Percentiles rank a stretch among this genome's conserved stretches.
phyloP scores from a whole-genome alignment of 1,140 invertebrate species.

The Neotoxoptera formosana region DNA sequence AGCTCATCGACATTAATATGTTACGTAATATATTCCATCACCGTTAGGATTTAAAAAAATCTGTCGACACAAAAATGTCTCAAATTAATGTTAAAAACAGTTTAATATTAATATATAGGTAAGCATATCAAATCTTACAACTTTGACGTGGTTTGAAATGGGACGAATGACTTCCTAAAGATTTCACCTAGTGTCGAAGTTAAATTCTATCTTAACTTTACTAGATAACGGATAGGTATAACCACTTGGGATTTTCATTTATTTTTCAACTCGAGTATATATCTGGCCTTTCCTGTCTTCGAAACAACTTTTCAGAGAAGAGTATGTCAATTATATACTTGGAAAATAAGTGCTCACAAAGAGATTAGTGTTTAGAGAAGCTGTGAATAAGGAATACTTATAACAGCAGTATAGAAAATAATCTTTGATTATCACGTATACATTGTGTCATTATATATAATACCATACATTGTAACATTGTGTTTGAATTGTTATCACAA shows the following conservation, averaged over 20 bases:
- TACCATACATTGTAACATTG: neutral
- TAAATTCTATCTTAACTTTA: neutral
- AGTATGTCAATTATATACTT: slow-evolving; percentile 6
- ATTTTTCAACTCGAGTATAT: neutral
- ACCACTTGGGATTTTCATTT: slow-evolving; percentile 17
- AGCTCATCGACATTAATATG: neutral
- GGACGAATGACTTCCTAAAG: neutral
- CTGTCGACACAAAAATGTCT: neutral
- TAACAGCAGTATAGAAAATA: neutral
- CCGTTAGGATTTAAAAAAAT: neutral
- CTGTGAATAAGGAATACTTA: neutral
- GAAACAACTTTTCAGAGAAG: neutral
- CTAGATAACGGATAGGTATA: neutral
- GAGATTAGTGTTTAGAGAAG: neutral
- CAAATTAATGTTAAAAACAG: neutral
- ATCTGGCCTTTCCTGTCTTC: neutral
- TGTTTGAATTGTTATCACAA: neutral
- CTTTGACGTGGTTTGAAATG: neutral
- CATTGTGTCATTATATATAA: neutral
- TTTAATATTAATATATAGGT: neutral
- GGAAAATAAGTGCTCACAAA: neutral
- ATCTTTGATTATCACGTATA: neutral
- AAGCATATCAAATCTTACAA: neutral
- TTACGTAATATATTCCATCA: neutral
- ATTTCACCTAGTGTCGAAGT: neutral